These are phyloP conservation scores for Aspidiotus rigidus DNA, from an alignment of 2,888 invertebrate genomes.

Conservation along the genomic window DNA sequence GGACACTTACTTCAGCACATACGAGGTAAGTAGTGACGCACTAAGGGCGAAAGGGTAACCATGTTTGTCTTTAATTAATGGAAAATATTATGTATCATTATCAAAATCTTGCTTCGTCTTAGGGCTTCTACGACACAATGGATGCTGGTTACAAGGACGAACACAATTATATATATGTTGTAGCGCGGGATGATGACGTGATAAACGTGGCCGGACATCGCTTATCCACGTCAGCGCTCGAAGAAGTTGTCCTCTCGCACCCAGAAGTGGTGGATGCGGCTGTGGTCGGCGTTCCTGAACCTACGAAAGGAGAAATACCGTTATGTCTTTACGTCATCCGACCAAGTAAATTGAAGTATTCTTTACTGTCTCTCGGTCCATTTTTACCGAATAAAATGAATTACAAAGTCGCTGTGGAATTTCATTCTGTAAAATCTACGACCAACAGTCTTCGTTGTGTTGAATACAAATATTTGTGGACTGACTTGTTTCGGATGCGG, in stretches of 20 bases:
- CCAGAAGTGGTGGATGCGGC: conserved; percentile 76
- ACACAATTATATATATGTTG: conserved; percentile 76
- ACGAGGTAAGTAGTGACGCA: conserved; percentile 56
- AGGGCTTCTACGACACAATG: conserved; percentile 91
- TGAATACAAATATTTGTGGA: too few species aligned
- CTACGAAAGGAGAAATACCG: conserved; percentile 83
- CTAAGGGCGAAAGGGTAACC: neutral
- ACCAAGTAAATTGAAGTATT: conserved; percentile 5
- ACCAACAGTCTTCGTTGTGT: too few species aligned
- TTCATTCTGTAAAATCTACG: too few species aligned
- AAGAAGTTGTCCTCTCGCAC: conserved; percentile 82
- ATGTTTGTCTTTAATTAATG: neutral
- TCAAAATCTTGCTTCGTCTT: conserved; percentile 27
- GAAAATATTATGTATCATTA: neutral
- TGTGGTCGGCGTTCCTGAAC: conserved; percentile 82
- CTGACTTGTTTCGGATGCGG: too few species aligned
- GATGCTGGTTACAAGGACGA: conserved; percentile 82
- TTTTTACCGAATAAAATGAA: too few species aligned
- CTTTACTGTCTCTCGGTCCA: neutral
- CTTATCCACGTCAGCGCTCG: conserved; percentile 77
- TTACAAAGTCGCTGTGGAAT: neutral
- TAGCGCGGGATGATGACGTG: conserved; percentile 85
- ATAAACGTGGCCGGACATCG: conserved; percentile 93
- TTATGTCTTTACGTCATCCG: conserved; percentile 72
- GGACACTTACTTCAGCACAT: conserved; percentile 70